Conservation (phyloP, 1,140 invertebrate genomes). For the Brachionus calyciflorus region DNA sequence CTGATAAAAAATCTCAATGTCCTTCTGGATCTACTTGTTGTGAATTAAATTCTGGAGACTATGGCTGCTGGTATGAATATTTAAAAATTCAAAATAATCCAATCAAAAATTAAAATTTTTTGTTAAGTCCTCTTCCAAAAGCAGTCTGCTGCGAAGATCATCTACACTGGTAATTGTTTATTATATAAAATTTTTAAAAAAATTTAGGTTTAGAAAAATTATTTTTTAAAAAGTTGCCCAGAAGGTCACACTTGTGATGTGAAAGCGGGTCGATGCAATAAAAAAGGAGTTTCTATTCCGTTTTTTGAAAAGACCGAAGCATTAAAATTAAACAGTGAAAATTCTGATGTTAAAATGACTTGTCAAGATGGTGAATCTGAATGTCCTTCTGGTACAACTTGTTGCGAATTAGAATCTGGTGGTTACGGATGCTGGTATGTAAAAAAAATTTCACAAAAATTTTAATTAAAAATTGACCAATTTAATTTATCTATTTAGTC, state of each 20-base stretch:
- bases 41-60: slow-evolving; percentile 51
- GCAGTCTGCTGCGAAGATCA: not conserved
- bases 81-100: not conserved
- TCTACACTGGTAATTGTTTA: not conserved
- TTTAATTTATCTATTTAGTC: not conserved
- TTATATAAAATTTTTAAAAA: not conserved
- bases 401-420: slow-evolving; percentile 54
- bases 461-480: not conserved
- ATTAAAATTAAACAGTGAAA: not conserved
- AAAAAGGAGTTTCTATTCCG: not conserved
- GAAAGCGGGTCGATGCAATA: not conserved
- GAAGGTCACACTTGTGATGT: not conserved
- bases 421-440: slow-evolving; percentile 58
- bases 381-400: slow-evolving; percentile 58
- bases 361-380: slow-evolving; percentile 50
- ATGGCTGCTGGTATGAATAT: slow-evolving; percentile 53
- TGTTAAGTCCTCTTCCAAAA: not conserved
- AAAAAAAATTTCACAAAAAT: no score
- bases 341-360: slow-evolving; percentile 47
- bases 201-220: not conserved
- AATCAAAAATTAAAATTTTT: not conserved
- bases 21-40: slow-evolving; percentile 59
- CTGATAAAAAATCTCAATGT: slow-evolving; percentile 53
- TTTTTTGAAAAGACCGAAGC: not conserved
- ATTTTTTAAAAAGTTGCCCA: not conserved